Percentiles rank a stretch among this genome's conserved stretches.
These are phyloP conservation scores for Drosophila ogumai DNA, from an alignment of 1,140 invertebrate genomes.

Conservation along the genomic window DNA sequence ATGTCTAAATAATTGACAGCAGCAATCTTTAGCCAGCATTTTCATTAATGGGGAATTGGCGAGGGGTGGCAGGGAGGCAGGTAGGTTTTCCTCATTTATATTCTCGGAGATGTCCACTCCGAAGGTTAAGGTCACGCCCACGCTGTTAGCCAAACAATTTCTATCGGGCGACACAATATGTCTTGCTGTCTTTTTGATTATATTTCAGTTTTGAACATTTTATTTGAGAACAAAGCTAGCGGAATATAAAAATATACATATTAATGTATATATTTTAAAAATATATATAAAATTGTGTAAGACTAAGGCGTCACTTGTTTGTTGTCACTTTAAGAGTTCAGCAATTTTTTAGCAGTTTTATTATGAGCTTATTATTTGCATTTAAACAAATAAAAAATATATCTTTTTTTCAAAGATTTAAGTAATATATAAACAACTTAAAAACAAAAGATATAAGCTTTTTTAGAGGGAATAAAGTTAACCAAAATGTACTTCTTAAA, in stretches of 20 bases:
- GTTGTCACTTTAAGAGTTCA: background rate
- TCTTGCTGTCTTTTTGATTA: conserved; percentile 16
- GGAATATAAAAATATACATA: conserved; percentile 9
- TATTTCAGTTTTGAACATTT: conserved; percentile 21
- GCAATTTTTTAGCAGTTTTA: background rate
- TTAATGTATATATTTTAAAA: background rate
- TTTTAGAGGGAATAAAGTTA: background rate
- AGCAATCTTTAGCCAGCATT: conserved; percentile 33
- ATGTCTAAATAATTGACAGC: conserved; percentile 72
- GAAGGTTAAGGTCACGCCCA: conserved; percentile 53
- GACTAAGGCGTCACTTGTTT: conserved; percentile 5
- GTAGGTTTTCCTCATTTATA: background rate
- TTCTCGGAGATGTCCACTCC: conserved; percentile 18
- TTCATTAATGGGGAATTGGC: conserved; percentile 12
- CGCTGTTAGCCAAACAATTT: conserved; percentile 33
- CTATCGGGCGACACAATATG: background rate
- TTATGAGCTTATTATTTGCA: background rate
- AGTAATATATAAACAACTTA: background rate
- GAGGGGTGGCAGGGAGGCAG: background rate
- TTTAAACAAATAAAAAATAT: background rate
- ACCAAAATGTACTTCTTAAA: background rate
- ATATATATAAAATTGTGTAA: conserved; percentile 3
- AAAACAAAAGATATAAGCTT: too few relatives aligned
- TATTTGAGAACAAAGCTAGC: conserved; percentile 17
- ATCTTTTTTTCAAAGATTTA: background rate